phyloP scores from a whole-genome alignment of 2,888 invertebrate species.

The Esperia sulphurella region DNA sequence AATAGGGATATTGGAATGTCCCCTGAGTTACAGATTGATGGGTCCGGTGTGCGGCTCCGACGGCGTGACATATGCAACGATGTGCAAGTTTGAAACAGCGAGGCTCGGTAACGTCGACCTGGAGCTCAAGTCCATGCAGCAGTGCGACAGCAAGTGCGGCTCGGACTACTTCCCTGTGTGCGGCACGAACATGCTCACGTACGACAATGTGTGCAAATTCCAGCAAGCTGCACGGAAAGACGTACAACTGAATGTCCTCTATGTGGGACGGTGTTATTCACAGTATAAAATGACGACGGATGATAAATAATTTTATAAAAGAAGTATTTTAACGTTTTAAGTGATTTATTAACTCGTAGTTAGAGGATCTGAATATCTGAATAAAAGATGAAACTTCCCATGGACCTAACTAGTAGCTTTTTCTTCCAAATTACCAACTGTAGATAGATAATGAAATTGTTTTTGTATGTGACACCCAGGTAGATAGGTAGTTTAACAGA shows the following conservation, averaged over 20 bases:
- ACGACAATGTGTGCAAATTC: slow-evolving; percentile 24
- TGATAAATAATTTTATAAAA: too few species aligned
- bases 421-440: too few species aligned
- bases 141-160: slow-evolving; percentile 20
- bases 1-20: slow-evolving; percentile 12
- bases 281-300: not conserved
- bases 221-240: slow-evolving; percentile 11
- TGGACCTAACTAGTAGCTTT: too few species aligned
- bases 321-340: too few species aligned
- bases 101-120: slow-evolving; percentile 15
- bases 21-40: slow-evolving; percentile 18
- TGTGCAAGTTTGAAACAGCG: slow-evolving; percentile 24
- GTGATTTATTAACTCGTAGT: too few species aligned
- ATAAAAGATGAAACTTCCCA: too few species aligned
- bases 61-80: slow-evolving; percentile 19
- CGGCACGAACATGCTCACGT: slow-evolving; percentile 22
- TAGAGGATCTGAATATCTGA: too few species aligned
- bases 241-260: slow-evolving; percentile 16
- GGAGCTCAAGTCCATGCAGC: slow-evolving; percentile 10
- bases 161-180: slow-evolving; percentile 26
- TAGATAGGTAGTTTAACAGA: too few species aligned
- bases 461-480: too few species aligned
- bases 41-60: slow-evolving; percentile 26
- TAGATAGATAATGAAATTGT: too few species aligned
- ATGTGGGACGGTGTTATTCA: slow-evolving; percentile 10